Evolutionary conservation across 2,888 invertebrate species (phyloP).

Genomic region (Caradrina kadenii): DNA sequence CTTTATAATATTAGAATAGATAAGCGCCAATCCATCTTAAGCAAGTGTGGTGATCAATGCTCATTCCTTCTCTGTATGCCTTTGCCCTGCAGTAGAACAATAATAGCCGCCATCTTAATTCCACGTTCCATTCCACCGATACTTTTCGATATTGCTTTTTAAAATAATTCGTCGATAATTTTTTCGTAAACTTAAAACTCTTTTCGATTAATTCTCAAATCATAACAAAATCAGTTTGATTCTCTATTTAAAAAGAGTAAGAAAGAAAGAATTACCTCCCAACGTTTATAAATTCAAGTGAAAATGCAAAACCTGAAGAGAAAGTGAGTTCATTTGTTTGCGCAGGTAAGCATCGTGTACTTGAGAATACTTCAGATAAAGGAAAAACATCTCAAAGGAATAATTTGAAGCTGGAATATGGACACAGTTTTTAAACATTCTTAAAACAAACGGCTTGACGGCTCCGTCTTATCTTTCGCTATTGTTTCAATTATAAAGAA

Average conservation of each 20-base stretch:
- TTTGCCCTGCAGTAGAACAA: too few relatives aligned
- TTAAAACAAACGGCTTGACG: conserved; percentile 24
- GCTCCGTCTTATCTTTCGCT: conserved; percentile 24
- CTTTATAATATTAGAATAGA: too few relatives aligned
- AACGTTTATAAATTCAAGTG: conserved; percentile 16
- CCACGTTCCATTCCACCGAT: too few relatives aligned
- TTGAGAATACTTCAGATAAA: conserved; percentile 29
- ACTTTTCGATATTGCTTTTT: too few relatives aligned
- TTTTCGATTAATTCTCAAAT: neutral
- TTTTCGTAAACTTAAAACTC: neutral
- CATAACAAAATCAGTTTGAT: neutral
- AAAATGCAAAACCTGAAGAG: conserved; percentile 21
- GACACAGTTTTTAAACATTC: conserved; percentile 13
- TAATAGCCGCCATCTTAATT: too few relatives aligned
- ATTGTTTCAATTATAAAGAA: conserved; percentile 18
- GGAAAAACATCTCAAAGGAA: conserved; percentile 38
- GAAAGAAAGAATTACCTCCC: neutral
- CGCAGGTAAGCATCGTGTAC: conserved; percentile 25
- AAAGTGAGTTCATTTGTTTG: conserved; percentile 44
- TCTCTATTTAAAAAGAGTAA: neutral
- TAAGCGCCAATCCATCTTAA: too few relatives aligned
- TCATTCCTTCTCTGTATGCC: too few relatives aligned
- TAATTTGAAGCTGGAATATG: conserved; percentile 38
- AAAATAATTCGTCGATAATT: too few relatives aligned
- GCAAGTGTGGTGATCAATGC: too few relatives aligned